Evolutionary conservation across 2,113 vertebrate species (phyloP), one percentile per base, ranked within the genome.

Genomic region (Laticauda colubrina): DNA sequence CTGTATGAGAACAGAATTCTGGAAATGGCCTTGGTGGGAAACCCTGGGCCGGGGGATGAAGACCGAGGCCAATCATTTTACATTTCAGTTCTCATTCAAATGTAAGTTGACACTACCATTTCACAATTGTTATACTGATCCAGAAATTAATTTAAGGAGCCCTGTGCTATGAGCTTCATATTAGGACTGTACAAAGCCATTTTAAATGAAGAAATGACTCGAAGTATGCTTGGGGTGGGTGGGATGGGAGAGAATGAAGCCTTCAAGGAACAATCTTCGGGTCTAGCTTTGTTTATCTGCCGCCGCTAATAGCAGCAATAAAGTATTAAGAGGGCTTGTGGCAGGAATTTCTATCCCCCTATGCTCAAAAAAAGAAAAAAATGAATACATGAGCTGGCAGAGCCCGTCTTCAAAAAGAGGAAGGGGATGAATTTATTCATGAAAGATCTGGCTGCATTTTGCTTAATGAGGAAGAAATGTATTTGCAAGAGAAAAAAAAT

Each of bases 251-350:
- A 69, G 64, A 69, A 69, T 34, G 29, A 89, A 92, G 45, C 85
- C 88, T 89, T 91, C 10, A 93, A 88, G 59, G 26, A 88, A 88
- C 59, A 9, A 85, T 92, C 87, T 93, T 24, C 15, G 14, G 51
- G 81, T 93, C 89, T 61, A 88, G 59, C 85, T 88, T 48, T 39
- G 21, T 61, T 75, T 91, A 75, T 91, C 85, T 55, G 89, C 56
- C 20, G 57, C 81, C n/a, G 34, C 51, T 93, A 93, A 90, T 93
- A 90, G 90, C 59, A 81, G 53, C 48, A 64, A 90, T 93, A 88
- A 88, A 91, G 88, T 88, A 51, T 53, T 91, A 93, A 85, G 86
- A 59, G 86, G 48, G 86, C 75, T 81, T 23, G 15, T 85, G 61
- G 34, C 86, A 88, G 20, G 61, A n/a, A 88, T 45, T 91, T 91